These are phyloP conservation scores for Sciurus niger DNA, from an alignment of 2,113 vertebrate genomes.

Conservation along the genomic window DNA sequence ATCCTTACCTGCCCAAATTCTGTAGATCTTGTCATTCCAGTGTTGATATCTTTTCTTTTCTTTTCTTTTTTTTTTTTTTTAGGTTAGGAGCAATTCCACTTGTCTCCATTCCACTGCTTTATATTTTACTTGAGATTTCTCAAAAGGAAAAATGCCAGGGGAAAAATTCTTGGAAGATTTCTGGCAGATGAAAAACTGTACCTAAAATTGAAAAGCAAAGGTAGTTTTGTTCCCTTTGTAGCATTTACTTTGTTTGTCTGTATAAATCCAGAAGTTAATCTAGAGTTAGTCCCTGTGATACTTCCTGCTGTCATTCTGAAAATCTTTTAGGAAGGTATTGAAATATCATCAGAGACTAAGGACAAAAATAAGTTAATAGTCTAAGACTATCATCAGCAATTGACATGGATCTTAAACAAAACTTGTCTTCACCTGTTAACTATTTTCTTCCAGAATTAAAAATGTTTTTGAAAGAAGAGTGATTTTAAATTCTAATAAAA, in stretches of 20 bases:
- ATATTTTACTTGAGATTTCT: conserved; percentile 51
- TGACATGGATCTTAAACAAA: background rate
- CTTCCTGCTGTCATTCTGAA: background rate
- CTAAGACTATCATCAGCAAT: background rate
- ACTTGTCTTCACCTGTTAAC: background rate
- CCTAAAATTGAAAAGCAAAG: background rate
- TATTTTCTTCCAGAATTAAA: background rate
- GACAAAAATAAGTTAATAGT: conserved; percentile 45
- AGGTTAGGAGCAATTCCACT: background rate
- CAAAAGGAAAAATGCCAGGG: background rate
- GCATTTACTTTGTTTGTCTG: background rate
- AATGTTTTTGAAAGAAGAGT: background rate
- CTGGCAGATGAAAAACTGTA: background rate
- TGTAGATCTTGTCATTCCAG: background rate
- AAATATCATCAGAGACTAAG: conserved; percentile 36
- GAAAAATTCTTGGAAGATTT: conserved; percentile 18
- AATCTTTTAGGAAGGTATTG: background rate
- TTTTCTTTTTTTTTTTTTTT: background rate
- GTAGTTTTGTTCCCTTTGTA: background rate
- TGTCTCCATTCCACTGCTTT: conserved; percentile 16
- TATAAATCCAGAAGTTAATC: background rate
- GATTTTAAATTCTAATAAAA: conserved; percentile 29
- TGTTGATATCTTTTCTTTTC: background rate
- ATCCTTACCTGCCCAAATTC: background rate
- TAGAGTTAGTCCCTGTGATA: background rate